Base-by-base conservation (phyloP, 2,113 vertebrate genomes). In the Symphodus melops region DNA sequence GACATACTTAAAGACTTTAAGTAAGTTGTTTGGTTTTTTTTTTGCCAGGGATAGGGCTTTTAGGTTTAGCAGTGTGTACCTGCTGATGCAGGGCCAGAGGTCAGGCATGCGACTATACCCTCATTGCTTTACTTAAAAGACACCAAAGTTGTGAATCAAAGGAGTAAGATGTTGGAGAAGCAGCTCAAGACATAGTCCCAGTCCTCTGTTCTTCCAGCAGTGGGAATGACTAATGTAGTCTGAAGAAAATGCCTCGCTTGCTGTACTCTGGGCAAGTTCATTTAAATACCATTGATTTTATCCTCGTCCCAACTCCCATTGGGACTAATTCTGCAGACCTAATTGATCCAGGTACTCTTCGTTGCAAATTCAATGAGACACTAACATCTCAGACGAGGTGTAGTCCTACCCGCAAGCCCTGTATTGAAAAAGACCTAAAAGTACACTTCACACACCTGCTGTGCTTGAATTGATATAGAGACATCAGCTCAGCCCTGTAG, bases 241-340 rank as follows among this genome's bases (percentile, higher is more conserved):
- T 81, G 37, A 59, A 61, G 80, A 78, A 88, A 81, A 77, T 23
- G 67, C 79, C 60, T 79, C 33, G 17, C 82, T 78, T 57, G 77
- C 72, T 54, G 70, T 42, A 21, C 72, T 57, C 70, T 81, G 83
- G 77, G 83, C 53, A 44, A 79, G 59, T 74, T 87, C 82, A 89
- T 91, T 92, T 91, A 76, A 89, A 90, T 82, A 79, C 28, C 75
- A 89, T 89, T 89, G 89, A 93, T 92, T 90, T 84, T 25, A 65
- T 64, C 79, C 80, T 52, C 42, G 72, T 77, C 56, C 55, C 54
- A 28, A 17, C 49, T 78, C 85, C 79, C 83, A 59, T 36, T 41
- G 86, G 87, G 85, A 75, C 79, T 75, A 68, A 84, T 89, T 85
- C 81, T 69, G 84, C 76, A 85, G 81, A 81, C 70, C 67, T 86